phyloP scores from a whole-genome alignment of 2,797 vertebrate species.

The Remorina albescens region DNA sequence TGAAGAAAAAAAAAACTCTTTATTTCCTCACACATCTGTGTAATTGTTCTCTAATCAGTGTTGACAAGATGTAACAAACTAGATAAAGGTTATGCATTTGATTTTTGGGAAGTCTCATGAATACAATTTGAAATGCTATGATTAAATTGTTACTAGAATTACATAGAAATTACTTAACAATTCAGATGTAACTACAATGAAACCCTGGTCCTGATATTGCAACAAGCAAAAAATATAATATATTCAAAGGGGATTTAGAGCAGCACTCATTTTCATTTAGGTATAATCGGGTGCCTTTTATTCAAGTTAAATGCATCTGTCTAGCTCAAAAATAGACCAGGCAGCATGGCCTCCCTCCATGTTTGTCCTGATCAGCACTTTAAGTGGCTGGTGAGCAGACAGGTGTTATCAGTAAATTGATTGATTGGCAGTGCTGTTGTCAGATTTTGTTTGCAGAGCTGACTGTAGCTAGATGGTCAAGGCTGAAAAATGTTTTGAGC shows the following conservation, averaged over 20 bases:
- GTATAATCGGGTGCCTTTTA: background rate
- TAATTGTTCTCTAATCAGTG: conserved; percentile 66
- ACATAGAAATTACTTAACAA: conserved; percentile 57
- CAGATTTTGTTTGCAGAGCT: conserved; percentile 54
- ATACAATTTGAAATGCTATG: conserved; percentile 62
- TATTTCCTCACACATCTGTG: conserved; percentile 63
- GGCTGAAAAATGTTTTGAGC: conserved; percentile 11
- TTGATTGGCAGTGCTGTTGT: conserved; percentile 51
- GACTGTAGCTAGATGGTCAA: conserved; percentile 23
- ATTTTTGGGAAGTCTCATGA: conserved; percentile 52
- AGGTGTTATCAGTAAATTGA: conserved; percentile 50
- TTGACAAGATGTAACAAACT: conserved; percentile 64
- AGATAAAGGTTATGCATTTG: conserved; percentile 57
- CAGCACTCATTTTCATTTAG: conserved; percentile 16
- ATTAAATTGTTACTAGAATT: conserved; percentile 63
- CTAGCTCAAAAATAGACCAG: conserved; percentile 37
- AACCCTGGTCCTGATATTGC: conserved; percentile 8
- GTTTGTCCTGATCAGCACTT: conserved; percentile 63
- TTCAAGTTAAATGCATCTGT: conserved; percentile 18
- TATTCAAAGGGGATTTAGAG: background rate
- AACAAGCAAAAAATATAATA: conserved; percentile 14
- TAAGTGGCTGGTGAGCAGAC: conserved; percentile 38
- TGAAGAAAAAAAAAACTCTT: conserved; percentile 41
- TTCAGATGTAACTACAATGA: conserved; percentile 22
- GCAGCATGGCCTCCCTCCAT: conserved; percentile 23